Evolutionary conservation across 1,140 invertebrate genomes (phyloP).

Genomic region (Drosophila asahinai): DNA sequence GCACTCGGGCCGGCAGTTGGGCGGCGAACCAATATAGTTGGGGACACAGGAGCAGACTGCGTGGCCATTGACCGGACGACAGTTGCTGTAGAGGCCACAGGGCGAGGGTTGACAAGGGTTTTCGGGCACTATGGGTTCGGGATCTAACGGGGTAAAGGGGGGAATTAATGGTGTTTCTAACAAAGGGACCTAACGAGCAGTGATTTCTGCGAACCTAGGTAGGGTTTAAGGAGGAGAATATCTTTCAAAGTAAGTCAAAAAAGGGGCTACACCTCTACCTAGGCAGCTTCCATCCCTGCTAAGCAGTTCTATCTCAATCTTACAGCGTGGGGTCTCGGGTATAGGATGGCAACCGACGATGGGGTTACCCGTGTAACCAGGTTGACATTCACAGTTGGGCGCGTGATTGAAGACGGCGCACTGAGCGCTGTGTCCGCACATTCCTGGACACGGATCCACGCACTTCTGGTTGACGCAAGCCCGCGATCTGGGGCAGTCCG

Average conservation of each 20-base stretch:
- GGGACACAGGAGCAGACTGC: slow-evolving; percentile 90
- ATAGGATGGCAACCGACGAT: slow-evolving; percentile 87
- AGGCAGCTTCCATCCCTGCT: slow-evolving; percentile 14
- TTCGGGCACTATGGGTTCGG: slow-evolving; percentile 83
- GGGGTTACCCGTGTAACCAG: slow-evolving; percentile 92
- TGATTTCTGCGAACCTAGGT: slow-evolving; percentile 5
- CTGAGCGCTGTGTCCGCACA: slow-evolving; percentile 92
- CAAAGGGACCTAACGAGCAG: slow-evolving; percentile 42
- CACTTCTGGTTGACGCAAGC: slow-evolving; percentile 94
- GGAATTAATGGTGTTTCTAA: slow-evolving; percentile 37
- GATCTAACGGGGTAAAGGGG: slow-evolving; percentile 51
- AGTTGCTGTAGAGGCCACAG: slow-evolving; percentile 90
- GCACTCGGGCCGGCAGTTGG: slow-evolving; percentile 91
- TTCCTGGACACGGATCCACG: slow-evolving; percentile 91
- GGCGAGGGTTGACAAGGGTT: slow-evolving; percentile 89
- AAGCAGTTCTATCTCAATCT: slow-evolving; percentile 21
- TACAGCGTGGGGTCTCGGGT: slow-evolving; percentile 64
- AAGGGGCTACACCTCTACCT: slow-evolving; percentile 3
- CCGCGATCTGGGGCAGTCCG: slow-evolving; percentile 90
- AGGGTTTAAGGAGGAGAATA: neutral
- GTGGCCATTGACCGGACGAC: slow-evolving; percentile 88
- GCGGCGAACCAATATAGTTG: slow-evolving; percentile 89
- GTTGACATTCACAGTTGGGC: slow-evolving; percentile 91
- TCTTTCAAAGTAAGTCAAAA: no score
- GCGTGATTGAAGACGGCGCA: slow-evolving; percentile 94